Evolutionary conservation across 1,140 invertebrate genomes (phyloP).

Genomic region (Chlorops oryzae): DNA sequence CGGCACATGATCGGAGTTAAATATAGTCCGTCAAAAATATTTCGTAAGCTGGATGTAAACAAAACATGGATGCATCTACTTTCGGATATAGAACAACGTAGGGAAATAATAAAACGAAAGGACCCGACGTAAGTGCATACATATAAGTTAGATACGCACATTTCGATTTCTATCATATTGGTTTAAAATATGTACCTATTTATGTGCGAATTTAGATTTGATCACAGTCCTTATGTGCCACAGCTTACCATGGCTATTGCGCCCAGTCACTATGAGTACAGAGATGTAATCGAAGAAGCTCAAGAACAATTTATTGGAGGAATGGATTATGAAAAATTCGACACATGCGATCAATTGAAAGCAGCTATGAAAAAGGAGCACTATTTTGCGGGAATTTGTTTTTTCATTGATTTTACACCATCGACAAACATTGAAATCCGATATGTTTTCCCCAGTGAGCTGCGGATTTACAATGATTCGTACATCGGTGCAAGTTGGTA

Average conservation of each 20-base stretch:
- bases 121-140: too few species aligned
- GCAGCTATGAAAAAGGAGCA: not conserved
- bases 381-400: constrained; percentile 26
- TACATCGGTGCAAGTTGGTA: constrained; percentile 23
- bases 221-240: constrained; percentile 19
- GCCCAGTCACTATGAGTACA: constrained; percentile 8
- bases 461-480: constrained; percentile 10
- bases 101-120: too few species aligned
- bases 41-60: too few species aligned
- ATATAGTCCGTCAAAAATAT: too few species aligned
- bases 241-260: constrained; percentile 25
- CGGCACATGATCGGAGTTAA: too few species aligned
- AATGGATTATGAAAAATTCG: not conserved
- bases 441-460: constrained; percentile 24
- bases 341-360: constrained; percentile 3
- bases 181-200: too few species aligned
- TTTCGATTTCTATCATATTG: too few species aligned
- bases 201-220: too few species aligned
- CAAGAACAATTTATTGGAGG: not conserved
- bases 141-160: too few species aligned
- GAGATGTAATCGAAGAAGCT: constrained; percentile 3
- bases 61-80: too few species aligned
- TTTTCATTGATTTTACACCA: constrained; percentile 12
- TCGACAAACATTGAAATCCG: constrained; percentile 16
- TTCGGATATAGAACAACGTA: too few species aligned